These are phyloP conservation scores for Craterocephalus amniculus DNA, from an alignment of 2,797 vertebrate genomes.

Conservation along the genomic window DNA sequence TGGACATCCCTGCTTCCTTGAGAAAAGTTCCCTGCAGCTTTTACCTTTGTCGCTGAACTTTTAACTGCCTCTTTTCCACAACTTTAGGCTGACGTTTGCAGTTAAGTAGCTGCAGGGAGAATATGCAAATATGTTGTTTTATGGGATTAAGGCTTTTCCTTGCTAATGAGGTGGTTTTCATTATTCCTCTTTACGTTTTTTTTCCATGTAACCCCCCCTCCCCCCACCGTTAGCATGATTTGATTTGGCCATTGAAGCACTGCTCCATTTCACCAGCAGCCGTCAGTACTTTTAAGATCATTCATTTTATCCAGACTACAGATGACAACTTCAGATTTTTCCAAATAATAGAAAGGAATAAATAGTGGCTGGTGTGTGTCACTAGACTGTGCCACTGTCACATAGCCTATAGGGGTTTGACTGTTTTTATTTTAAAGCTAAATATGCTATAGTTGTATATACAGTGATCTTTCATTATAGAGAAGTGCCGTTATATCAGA, in stretches of 20 bases:
- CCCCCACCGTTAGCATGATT: constrained; percentile 17
- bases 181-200: constrained; percentile 35
- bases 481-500: constrained; percentile 78
- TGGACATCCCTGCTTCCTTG: constrained; percentile 24
- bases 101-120: constrained; percentile 52
- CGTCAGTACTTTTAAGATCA: constrained; percentile 43
- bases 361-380: constrained; percentile 8
- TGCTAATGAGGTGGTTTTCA: constrained; percentile 66
- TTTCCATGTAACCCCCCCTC: constrained; percentile 15
- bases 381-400: constrained; percentile 5
- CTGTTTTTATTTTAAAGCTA: background rate
- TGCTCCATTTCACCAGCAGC: constrained; percentile 51
- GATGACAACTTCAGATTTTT: constrained; percentile 19
- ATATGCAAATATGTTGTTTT: constrained; percentile 65
- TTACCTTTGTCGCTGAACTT: constrained; percentile 71
- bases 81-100: constrained; percentile 51
- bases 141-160: constrained; percentile 61
- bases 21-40: constrained; percentile 22
- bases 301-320: constrained; percentile 25
- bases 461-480: constrained; percentile 15
- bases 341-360: constrained; percentile 25
- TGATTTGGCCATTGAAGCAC: constrained; percentile 40
- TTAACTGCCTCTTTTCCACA: constrained; percentile 54
- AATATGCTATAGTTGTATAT: constrained; percentile 5
- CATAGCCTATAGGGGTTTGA: background rate